phyloP scores from a whole-genome alignment of 2,888 invertebrate species.

The Aphodius sticticus region DNA sequence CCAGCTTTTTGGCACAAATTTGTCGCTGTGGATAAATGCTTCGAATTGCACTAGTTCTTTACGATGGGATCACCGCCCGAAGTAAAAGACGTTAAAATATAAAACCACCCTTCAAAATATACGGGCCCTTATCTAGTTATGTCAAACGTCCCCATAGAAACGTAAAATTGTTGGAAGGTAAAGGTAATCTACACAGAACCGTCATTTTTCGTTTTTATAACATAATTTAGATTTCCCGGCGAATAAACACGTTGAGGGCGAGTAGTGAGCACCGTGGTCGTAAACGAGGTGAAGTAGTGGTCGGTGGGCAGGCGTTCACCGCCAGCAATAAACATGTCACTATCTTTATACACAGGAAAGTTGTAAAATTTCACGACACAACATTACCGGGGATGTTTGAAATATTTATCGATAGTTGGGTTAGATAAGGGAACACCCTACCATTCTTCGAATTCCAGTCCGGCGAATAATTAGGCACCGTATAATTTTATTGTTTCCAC shows the following conservation, averaged over 20 bases:
- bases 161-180: too few relatives aligned
- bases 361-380: constrained; percentile 4
- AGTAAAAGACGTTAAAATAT: too few relatives aligned
- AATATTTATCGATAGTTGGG: background rate
- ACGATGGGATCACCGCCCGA: too few relatives aligned
- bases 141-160: too few relatives aligned
- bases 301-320: background rate
- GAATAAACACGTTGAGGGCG: background rate
- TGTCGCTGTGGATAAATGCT: too few relatives aligned
- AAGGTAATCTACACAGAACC: too few relatives aligned
- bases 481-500: constrained; percentile 31
- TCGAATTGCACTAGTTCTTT: too few relatives aligned
- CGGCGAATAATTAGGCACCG: constrained; percentile 30
- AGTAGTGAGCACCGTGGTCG: background rate
- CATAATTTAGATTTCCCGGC: background rate
- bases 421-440: constrained; percentile 7
- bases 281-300: background rate
- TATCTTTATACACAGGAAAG: constrained; percentile 4
- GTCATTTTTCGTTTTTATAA: background rate
- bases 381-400: constrained; percentile 4
- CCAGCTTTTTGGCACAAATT: too few relatives aligned
- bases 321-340: background rate
- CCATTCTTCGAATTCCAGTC: constrained; percentile 16
- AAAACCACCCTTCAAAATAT: too few relatives aligned
- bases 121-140: too few relatives aligned